Base-by-base conservation (phyloP, 2,113 vertebrate genomes). In the Onychostruthus taczanowskii region DNA sequence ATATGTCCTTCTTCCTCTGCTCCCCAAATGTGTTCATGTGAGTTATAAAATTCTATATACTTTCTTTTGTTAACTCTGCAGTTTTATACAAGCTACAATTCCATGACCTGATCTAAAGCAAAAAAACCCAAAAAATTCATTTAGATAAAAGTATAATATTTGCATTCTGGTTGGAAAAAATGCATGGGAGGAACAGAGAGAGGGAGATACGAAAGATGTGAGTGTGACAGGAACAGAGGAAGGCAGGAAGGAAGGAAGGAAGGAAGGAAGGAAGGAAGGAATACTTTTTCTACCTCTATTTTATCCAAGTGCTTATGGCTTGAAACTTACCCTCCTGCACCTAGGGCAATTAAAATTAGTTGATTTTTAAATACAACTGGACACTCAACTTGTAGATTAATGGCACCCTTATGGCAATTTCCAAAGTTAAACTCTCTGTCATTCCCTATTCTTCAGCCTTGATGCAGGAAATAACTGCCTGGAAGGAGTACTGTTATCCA, bases 201-300 rank as follows among this genome's bases (percentile, higher is more conserved):
- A 30, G 12, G 0, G 58, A 44, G 13, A 44, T 10, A 61, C 8
- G 9, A 58, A 64, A 20, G 35, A 63, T 0, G 0, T 22, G 35
- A 46, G 5, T 10, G 6, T 26, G 26, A 15, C n/a, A 56, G 41
- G 26, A 76, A 55, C 3, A 21, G 62, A 59, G 7, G 19, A 50
- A 30, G 10, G 30, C 50, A 39, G 27, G 30, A 28, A 73, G 39
- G 28, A 59, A 39, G 23, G 39, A 26, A 44, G 41, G 77, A 33
- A 49, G n/a, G 79, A 14, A 86, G 27, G 13, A 10, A 46, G n/a
- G 58, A 84, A 78, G 27, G 30, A 82, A 68, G 26, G 27, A 61
- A 72, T 14, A 41, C 4, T 53, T 77, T 44, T 89, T 37, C 37
- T 69, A 66, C 1, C 7, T 89, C 26, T 58, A 30, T 66, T 82